Conservation (phyloP, 1,140 invertebrate genomes). For the Ceratosolen solmsi region DNA sequence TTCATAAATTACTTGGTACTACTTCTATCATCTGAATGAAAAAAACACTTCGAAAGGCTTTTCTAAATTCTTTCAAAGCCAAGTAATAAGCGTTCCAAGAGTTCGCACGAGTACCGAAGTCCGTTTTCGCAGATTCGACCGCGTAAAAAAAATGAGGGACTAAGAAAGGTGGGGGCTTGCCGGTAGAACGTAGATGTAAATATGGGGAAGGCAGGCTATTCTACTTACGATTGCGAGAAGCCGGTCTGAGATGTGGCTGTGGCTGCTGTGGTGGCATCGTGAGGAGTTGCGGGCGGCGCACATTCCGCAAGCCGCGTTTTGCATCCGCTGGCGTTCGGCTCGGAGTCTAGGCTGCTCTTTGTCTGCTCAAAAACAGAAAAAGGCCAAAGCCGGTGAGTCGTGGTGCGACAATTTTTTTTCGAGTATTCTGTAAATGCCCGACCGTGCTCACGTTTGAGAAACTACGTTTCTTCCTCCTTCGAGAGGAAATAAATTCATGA, state of each 20-base stretch:
- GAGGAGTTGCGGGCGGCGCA: neutral
- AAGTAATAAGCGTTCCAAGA: too few species aligned
- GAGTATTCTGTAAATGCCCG: neutral
- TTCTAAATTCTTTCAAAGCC: too few species aligned
- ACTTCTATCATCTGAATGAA: too few species aligned
- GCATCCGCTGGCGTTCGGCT: constrained; percentile 36
- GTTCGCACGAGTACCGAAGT: neutral
- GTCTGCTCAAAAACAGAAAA: constrained; percentile 39
- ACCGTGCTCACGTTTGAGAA: too few species aligned
- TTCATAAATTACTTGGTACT: too few species aligned
- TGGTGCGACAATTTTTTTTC: constrained; percentile 12
- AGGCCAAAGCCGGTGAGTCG: neutral
- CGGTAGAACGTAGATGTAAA: neutral
- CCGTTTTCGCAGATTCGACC: too few species aligned
- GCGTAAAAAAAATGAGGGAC: neutral
- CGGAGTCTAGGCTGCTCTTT: neutral
- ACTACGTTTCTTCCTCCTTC: too few species aligned
- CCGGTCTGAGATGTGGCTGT: constrained; percentile 11
- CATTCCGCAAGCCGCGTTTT: constrained; percentile 14
- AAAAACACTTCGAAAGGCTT: too few species aligned
- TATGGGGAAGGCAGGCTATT: constrained; percentile 27
- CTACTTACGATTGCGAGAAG: constrained; percentile 42
- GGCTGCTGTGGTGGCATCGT: constrained; percentile 9
- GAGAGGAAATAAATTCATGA: too few species aligned
- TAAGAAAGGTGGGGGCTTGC: neutral